Evolutionary conservation across 2,797 vertebrate genomes (phyloP), one percentile per base, ranked within the genome.

Genomic region (Ispidina picta): DNA sequence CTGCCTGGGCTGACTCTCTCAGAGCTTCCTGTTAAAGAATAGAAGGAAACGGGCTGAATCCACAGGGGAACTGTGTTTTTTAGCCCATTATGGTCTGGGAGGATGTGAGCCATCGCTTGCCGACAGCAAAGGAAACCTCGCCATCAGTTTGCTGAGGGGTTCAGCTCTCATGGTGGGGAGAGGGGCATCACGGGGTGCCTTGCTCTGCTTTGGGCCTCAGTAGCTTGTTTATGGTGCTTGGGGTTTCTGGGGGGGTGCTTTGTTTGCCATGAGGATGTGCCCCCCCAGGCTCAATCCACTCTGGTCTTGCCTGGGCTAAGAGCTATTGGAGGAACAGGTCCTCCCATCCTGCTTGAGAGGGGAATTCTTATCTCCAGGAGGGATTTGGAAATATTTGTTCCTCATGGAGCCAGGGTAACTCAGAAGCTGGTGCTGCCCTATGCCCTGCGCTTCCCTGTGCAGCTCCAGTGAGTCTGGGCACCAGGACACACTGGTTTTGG

Each of bases 1-100:
- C 92, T 83, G 84, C 89, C 94, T 58, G 97, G 84, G 86, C 93
- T 88, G 95, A 93, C 96, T 97, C 96, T 97, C 91, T 2, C 74
- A 70, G 86, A 59, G 96, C 90, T 98, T 98, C 98, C 98, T 98
- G 97, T 97, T 49, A 90, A 98, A 98, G 97, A 98, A 98, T 98
- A 96, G 98, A 96, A 98, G 98, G 98, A 98, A 98, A 97, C 95
- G 83, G 94, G 94, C 96, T 97, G 96, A 96, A 95, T 97, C 81
- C 96, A 90, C 96, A 92, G 55, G 95, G 92, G 94, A 96, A 96
- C 83, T 72, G 77, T 95, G 94, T 79, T 94, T 93, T 93, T 82
- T 49, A 74, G 89, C 75, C 92, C 95, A 77, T 94, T 96, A 92
- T 90, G 93, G 94, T 87, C 1, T 10, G 81, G 51, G 89, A 96